Base-by-base conservation (phyloP, 2,797 vertebrate species). In the Orestias chungarensis region DNA sequence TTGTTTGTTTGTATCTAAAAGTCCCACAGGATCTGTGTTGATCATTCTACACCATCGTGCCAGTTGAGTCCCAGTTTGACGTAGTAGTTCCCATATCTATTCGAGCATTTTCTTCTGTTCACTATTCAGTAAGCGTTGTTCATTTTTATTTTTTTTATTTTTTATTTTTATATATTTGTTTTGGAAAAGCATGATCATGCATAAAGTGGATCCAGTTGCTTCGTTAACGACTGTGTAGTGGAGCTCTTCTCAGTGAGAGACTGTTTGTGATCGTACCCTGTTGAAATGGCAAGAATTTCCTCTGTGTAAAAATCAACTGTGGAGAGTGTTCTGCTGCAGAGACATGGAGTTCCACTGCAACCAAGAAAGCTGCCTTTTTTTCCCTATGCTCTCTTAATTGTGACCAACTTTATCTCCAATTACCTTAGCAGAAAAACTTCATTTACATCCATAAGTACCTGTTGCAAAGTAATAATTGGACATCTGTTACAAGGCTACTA, bases 281-380 rank as follows among this genome's bases (percentile, higher is more conserved):
- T 71, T 87, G 84, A 82, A 88, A 89, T 74, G 80, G 82, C 17
- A 81, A 86, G 75, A 74, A 83, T 90, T 90, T 89, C 84, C 89
- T 84, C 77, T 78, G 80, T 82, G 85, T 83, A 86, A 80, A 86
- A 68, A 64, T 43, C 46, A 66, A 66, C 23, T 50, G 78, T 64
- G 78, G 71, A 74, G 61, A 78, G 25, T 31, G 38, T 40, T 73
- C 70, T 75, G 17, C 71, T 44, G 76, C 69, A 75, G 76, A 86
- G 12, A 81, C 79, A 68, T 55, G 80, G 71, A 84, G 66, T 75
- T 75, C 74, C 43, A 64, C 57, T 75, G 57, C 40, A 35, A 49
- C 57, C 64, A 64, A 52, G 29, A 70, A 57, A 75, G 71, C 66
- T 42, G 29, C 23, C 47, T 23, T 3, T 23, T 11, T 12, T 6